phyloP scores from a whole-genome alignment of 2,113 vertebrate species.

The Menidia beryllina region DNA sequence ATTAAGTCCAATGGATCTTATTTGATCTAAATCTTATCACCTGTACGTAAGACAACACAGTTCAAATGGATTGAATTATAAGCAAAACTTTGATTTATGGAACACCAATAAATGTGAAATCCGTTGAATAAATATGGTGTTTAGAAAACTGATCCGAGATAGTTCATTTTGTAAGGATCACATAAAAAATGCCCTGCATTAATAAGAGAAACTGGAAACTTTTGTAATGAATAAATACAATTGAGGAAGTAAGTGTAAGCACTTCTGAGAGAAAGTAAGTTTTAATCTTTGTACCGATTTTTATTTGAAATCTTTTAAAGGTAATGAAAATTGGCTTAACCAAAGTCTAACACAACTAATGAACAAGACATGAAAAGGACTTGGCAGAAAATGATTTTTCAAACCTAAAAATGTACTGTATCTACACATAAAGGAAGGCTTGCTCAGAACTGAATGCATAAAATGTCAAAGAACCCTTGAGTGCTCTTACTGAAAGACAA shows the following conservation, averaged over 20 bases:
- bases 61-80: no score
- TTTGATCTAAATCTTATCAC: no score
- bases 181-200: not conserved
- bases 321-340: not conserved
- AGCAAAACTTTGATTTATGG: not conserved
- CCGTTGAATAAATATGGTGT: not conserved
- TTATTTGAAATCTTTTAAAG: not conserved
- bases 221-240: not conserved
- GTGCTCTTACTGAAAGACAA: not conserved
- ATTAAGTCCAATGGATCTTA: no score
- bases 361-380: no score
- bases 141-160: not conserved
- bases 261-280: not conserved
- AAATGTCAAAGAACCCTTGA: not conserved
- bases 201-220: not conserved
- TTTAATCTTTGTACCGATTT: not conserved
- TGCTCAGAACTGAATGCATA: not conserved
- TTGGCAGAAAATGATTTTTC: no score
- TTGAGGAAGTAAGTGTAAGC: not conserved
- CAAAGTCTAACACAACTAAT: no score
- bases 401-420: no score
- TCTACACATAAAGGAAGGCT: conserved; percentile 2
- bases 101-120: not conserved
- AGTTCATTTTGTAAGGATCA: conserved; percentile 1
- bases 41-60: no score